These are phyloP conservation scores for Lineus longissimus DNA, from an alignment of 1,140 invertebrate genomes.

Conservation along the genomic window DNA sequence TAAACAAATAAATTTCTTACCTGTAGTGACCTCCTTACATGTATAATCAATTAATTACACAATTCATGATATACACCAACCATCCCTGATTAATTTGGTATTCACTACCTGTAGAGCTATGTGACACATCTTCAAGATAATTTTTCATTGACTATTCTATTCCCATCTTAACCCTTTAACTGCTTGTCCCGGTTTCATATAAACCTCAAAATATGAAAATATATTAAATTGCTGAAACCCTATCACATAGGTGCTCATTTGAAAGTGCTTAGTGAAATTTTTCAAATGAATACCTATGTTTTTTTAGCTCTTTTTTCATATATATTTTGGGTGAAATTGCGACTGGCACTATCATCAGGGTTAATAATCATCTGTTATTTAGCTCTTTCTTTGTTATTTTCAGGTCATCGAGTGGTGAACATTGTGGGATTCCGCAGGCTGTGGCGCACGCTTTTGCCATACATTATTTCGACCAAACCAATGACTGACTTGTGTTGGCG, in stretches of 20 bases:
- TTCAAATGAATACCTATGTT: background rate
- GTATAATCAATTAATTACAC: background rate
- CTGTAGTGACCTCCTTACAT: background rate
- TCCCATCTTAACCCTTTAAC: too few species aligned
- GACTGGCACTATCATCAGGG: background rate
- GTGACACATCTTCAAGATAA: too few species aligned
- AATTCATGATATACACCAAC: too few species aligned
- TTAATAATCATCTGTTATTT: background rate
- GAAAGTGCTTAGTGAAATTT: background rate
- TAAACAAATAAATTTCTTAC: too few species aligned
- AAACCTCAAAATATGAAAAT: too few species aligned
- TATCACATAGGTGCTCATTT: too few species aligned
- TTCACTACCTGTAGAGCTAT: too few species aligned
- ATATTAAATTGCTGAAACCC: too few species aligned
- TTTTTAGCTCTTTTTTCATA: background rate
- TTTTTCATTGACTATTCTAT: too few species aligned
- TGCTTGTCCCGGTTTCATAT: too few species aligned
- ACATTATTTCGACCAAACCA: background rate
- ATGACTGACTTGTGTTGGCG: conserved; percentile 9
- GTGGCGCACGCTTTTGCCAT: background rate
- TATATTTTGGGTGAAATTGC: background rate
- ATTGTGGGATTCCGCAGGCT: background rate
- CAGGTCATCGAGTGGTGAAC: background rate
- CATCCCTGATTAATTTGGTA: too few species aligned
- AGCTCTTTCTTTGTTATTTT: background rate